These are phyloP conservation scores for Pao palembangensis DNA, from an alignment of 2,113 vertebrate genomes.

Conservation along the genomic window DNA sequence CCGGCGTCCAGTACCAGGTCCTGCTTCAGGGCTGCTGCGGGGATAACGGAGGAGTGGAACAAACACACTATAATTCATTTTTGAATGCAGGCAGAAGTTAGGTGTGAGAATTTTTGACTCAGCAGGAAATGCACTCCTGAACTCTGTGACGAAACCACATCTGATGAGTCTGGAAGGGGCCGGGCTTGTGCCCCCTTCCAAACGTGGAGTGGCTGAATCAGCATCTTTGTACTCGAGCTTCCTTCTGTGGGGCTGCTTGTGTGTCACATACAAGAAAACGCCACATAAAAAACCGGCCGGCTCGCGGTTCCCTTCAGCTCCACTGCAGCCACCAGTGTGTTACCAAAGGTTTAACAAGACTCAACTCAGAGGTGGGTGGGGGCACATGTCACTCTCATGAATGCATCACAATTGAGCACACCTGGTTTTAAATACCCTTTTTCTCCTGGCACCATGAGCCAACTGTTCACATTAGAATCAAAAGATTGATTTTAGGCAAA, in stretches of 20 bases:
- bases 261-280: slow-evolving; percentile 61
- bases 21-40: slow-evolving; percentile 79
- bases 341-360: slow-evolving; percentile 62
- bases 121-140: slow-evolving; percentile 7
- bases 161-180: slow-evolving; percentile 2
- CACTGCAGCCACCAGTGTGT: slow-evolving; percentile 48
- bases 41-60: slow-evolving; percentile 1
- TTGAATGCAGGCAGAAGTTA: neutral
- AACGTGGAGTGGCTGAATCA: slow-evolving; percentile 33
- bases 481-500: no score
- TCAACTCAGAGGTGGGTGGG: slow-evolving; percentile 37
- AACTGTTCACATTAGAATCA: slow-evolving; percentile 21
- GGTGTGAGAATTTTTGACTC: slow-evolving; percentile 5
- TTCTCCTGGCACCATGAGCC: slow-evolving; percentile 28
- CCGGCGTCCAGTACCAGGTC: slow-evolving; percentile 72
- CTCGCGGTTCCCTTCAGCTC: slow-evolving; percentile 32
- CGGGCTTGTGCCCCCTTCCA: slow-evolving; percentile 11
- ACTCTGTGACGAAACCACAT: slow-evolving; percentile 22
- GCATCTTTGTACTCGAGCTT: slow-evolving; percentile 18
- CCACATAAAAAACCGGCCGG: slow-evolving; percentile 42
- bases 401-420: slow-evolving; percentile 38
- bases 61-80: slow-evolving; percentile 5
- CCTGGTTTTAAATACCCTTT: slow-evolving; percentile 59
- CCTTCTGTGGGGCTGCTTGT: slow-evolving; percentile 46
- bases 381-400: slow-evolving; percentile 36